Conservation (phyloP, 1,140 invertebrate species). For the Sycophila sp. region DNA sequence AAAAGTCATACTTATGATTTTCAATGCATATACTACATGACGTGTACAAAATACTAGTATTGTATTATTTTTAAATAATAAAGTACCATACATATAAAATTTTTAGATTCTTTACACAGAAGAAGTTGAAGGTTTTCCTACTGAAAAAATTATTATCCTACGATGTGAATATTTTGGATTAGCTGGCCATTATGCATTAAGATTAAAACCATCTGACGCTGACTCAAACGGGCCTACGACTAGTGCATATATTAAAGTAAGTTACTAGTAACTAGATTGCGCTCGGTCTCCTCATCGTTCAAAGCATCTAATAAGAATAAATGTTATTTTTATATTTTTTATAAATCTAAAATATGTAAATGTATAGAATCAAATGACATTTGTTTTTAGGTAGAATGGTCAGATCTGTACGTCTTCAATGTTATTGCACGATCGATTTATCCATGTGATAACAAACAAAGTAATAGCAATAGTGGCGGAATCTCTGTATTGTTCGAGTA, state of each 20-base stretch:
- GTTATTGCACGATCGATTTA: slow-evolving; percentile 83
- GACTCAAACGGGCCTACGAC: slow-evolving; percentile 68
- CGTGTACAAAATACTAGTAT: no score
- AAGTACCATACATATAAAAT: no score
- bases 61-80: no score
- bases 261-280: background rate
- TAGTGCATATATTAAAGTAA: slow-evolving; percentile 75
- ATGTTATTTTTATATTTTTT: no score
- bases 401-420: slow-evolving; percentile 83
- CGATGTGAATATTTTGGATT: slow-evolving; percentile 81
- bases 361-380: no score
- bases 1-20: no score
- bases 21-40: no score
- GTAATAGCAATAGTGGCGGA: slow-evolving; percentile 74
- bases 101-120: slow-evolving; percentile 71
- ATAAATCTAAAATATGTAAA: no score
- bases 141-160: slow-evolving; percentile 71
- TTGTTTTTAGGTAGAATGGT: slow-evolving; percentile 79
- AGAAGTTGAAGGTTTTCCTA: slow-evolving; percentile 76
- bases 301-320: no score
- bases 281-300: no score
- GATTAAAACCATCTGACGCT: slow-evolving; percentile 69
- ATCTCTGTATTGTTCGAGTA: slow-evolving; percentile 83
- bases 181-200: slow-evolving; percentile 79
- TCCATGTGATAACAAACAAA: slow-evolving; percentile 75